Evolutionary conservation across 2,113 vertebrate species (phyloP).

Genomic region (Perccottus glenii): DNA sequence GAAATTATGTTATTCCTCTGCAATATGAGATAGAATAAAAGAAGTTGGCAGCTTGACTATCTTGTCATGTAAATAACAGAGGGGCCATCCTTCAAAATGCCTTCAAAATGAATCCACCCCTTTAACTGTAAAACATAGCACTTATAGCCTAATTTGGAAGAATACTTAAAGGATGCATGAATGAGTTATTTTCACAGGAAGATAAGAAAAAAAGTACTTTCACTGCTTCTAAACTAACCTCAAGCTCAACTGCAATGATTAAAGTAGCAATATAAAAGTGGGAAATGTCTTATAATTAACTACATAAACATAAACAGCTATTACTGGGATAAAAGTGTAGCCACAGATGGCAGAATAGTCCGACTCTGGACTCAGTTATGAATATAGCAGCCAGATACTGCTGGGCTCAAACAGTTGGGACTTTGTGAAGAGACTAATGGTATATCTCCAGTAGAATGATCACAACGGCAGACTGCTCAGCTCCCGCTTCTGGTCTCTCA

Average conservation of each 20-base stretch:
- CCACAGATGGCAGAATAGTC: slow-evolving; percentile 66
- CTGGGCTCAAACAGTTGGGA: slow-evolving; percentile 48
- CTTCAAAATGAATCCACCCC: slow-evolving; percentile 14
- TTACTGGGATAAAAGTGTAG: slow-evolving; percentile 56
- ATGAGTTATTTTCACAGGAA: neutral
- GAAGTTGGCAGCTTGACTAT: slow-evolving; percentile 60
- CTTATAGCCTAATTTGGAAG: slow-evolving; percentile 19
- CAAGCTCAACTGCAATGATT: slow-evolving; percentile 30
- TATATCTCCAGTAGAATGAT: slow-evolving; percentile 65
- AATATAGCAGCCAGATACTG: slow-evolving; percentile 51
- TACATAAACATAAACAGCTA: slow-evolving; percentile 61
- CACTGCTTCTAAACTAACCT: slow-evolving; percentile 23
- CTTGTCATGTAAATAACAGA: slow-evolving; percentile 64
- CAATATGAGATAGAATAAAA: slow-evolving; percentile 51
- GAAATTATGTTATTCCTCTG: slow-evolving; percentile 63
- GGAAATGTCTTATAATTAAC: slow-evolving; percentile 49
- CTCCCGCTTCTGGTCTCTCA: slow-evolving; percentile 36
- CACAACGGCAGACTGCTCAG: slow-evolving; percentile 52
- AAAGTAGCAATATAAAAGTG: slow-evolving; percentile 48
- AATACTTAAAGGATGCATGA: neutral
- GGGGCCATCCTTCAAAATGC: slow-evolving; percentile 17
- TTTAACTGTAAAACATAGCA: slow-evolving; percentile 18
- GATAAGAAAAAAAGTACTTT: slow-evolving; percentile 8
- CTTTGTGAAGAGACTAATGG: slow-evolving; percentile 49
- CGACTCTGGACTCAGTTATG: slow-evolving; percentile 55